Evolutionary conservation across 2,888 invertebrate species (phyloP).

Genomic region (Synanthedon andrenaeformis): DNA sequence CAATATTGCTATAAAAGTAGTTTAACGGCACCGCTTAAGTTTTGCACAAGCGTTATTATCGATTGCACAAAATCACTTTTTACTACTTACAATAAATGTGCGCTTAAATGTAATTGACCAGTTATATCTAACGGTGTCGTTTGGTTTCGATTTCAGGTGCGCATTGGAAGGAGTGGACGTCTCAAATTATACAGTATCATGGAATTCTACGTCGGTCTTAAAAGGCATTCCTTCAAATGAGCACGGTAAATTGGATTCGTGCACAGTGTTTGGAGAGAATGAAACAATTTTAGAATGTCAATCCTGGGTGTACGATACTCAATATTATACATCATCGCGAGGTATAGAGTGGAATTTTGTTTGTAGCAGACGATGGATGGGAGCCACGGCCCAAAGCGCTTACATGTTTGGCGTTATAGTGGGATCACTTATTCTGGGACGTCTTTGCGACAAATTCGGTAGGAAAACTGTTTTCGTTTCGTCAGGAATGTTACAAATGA

Average conservation of each 20-base stretch:
- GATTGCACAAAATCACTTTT: too few relatives aligned
- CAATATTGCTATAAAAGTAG: too few relatives aligned
- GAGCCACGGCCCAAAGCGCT: slow-evolving; percentile 80
- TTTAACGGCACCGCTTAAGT: too few relatives aligned
- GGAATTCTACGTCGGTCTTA: slow-evolving; percentile 67
- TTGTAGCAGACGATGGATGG: slow-evolving; percentile 84
- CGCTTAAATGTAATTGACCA: not conserved
- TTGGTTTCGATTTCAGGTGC: slow-evolving; percentile 64
- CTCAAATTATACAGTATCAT: slow-evolving; percentile 54
- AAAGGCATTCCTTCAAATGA: slow-evolving; percentile 69
- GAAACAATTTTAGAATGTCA: slow-evolving; percentile 39
- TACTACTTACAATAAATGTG: too few relatives aligned
- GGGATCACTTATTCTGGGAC: slow-evolving; percentile 82
- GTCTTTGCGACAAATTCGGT: slow-evolving; percentile 83
- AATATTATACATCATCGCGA: slow-evolving; percentile 78
- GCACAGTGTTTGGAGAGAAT: slow-evolving; percentile 65
- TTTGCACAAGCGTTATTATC: too few relatives aligned
- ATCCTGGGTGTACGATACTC: slow-evolving; percentile 79
- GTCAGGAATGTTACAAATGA: slow-evolving; percentile 79
- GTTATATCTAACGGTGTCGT: not conserved
- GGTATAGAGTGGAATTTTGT: slow-evolving; percentile 88
- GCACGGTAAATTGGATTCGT: slow-evolving; percentile 73
- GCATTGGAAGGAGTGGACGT: slow-evolving; percentile 69
- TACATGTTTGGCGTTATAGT: slow-evolving; percentile 88
- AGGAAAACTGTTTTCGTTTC: slow-evolving; percentile 83